Evolutionary conservation across 2,113 vertebrate genomes (phyloP).

Genomic region (Sinosuthora webbiana): DNA sequence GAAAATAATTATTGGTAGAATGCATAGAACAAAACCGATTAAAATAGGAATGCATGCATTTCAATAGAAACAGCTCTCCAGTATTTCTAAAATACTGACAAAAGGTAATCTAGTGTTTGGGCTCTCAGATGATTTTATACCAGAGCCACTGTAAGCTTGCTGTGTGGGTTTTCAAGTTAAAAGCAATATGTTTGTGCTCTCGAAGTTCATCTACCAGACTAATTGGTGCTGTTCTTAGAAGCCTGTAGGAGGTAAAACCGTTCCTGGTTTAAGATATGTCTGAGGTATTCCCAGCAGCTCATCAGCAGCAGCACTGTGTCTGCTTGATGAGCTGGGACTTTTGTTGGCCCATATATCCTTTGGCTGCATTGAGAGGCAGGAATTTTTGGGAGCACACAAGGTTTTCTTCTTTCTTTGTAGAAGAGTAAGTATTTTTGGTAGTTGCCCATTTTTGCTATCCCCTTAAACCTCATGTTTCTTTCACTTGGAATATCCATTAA

Average conservation of each 20-base stretch:
- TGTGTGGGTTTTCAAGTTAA: neutral
- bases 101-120: neutral
- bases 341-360: neutral
- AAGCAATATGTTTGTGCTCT: neutral
- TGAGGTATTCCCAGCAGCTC: neutral
- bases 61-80: neutral
- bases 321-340: neutral
- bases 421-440: neutral
- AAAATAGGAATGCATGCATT: neutral
- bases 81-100: neutral
- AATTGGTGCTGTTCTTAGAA: neutral
- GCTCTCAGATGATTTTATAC: neutral
- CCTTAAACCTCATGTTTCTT: neutral
- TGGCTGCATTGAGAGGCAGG: neutral
- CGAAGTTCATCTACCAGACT: neutral
- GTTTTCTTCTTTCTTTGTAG: neutral
- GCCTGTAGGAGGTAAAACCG: neutral
- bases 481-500: neutral
- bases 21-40: neutral
- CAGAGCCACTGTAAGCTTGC: neutral
- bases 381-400: accelerated
- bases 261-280: neutral
- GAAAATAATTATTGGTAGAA: neutral
- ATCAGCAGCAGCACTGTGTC: neutral
- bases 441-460: neutral